Conservation (phyloP, 2,888 invertebrate genomes). For the Drosophila nr. fundita region DNA sequence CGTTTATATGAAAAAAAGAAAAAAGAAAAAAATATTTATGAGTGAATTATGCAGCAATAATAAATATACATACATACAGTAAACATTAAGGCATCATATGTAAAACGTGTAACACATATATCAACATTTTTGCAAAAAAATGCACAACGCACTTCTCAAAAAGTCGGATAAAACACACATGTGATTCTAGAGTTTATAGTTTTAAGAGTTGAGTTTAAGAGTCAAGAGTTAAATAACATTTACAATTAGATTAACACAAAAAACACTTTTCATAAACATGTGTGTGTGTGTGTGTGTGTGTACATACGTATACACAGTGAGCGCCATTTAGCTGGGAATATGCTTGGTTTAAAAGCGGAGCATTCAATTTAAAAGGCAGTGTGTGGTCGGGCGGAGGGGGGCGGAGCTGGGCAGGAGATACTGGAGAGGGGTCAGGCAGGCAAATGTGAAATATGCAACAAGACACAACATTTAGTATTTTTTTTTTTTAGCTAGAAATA, state of each 20-base stretch:
- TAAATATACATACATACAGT: slow-evolving; percentile 80
- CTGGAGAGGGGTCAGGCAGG: slow-evolving; percentile 44
- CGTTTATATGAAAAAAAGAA: slow-evolving; percentile 84
- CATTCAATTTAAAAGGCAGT: slow-evolving; percentile 43
- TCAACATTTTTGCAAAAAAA: slow-evolving; percentile 35
- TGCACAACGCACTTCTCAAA: slow-evolving; percentile 43
- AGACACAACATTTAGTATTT: slow-evolving; percentile 52
- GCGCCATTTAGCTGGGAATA: slow-evolving; percentile 41
- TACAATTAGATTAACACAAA: slow-evolving; percentile 62
- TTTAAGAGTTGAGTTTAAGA: slow-evolving; percentile 19
- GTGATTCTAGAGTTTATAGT: slow-evolving; percentile 34
- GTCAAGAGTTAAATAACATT: slow-evolving; percentile 37
- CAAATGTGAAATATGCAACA: slow-evolving; percentile 44
- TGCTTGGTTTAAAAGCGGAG: slow-evolving; percentile 40
- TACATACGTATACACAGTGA: slow-evolving; percentile 59
- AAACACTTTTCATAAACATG: slow-evolving; percentile 47
- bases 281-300: slow-evolving; percentile 32
- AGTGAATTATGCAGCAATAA: slow-evolving; percentile 84
- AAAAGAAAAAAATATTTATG: slow-evolving; percentile 83
- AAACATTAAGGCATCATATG: slow-evolving; percentile 76
- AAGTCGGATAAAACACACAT: slow-evolving; percentile 39
- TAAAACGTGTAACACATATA: slow-evolving; percentile 53
- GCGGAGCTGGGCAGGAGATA: slow-evolving; percentile 29
- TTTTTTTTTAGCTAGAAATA: slow-evolving; percentile 35
- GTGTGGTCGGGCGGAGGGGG: slow-evolving; percentile 12